Evolutionary conservation across 2,797 vertebrate species (phyloP).

Genomic region (Sciurus carolinensis): DNA sequence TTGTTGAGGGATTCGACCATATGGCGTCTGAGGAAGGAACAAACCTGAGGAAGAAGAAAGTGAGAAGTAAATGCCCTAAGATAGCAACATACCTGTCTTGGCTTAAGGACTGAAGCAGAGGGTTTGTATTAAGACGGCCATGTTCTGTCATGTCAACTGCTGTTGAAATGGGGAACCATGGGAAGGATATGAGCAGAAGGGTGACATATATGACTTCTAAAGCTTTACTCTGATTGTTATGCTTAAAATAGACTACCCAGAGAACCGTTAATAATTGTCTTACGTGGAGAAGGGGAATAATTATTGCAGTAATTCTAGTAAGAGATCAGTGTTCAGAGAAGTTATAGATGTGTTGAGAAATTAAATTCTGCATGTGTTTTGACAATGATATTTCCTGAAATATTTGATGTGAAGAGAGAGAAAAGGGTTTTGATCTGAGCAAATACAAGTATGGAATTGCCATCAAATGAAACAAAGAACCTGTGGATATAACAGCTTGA

Average conservation of each 20-base stretch:
- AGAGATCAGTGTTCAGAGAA: slow-evolving; percentile 38
- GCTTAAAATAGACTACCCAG: background rate
- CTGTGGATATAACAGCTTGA: background rate
- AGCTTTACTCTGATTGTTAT: background rate
- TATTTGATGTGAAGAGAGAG: background rate
- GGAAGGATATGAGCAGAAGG: background rate
- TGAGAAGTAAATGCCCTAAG: background rate
- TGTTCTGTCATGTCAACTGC: background rate
- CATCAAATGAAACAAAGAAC: background rate
- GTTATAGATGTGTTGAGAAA: background rate
- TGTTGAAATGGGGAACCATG: background rate
- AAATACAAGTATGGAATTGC: background rate
- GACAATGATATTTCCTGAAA: slow-evolving; percentile 54
- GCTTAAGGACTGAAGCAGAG: slow-evolving; percentile 19
- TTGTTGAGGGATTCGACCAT: background rate
- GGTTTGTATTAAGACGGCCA: background rate
- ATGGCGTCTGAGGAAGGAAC: background rate
- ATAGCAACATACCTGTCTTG: background rate
- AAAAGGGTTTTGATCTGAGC: slow-evolving; percentile 6
- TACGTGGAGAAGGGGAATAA: background rate
- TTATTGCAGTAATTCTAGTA: background rate
- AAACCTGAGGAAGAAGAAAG: slow-evolving; percentile 11
- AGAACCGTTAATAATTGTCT: background rate
- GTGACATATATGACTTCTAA: slow-evolving; percentile 19
- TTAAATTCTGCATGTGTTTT: slow-evolving; percentile 53